Evolutionary conservation across 2,113 vertebrate species (phyloP), one percentile per base, ranked within the genome.

Genomic region (Sitta europaea): DNA sequence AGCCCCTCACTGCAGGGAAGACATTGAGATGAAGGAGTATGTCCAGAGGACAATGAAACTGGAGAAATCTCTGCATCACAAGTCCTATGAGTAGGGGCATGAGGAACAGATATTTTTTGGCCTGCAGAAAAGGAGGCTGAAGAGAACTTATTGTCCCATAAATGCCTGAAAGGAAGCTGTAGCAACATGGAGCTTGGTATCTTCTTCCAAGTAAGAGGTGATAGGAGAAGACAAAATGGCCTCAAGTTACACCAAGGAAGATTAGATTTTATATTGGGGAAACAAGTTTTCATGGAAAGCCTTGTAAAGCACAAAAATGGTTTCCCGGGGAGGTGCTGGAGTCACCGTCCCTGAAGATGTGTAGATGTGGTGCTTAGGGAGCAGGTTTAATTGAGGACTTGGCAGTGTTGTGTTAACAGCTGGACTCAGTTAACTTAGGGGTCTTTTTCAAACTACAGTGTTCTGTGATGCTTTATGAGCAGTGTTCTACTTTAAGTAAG

Each of bases 291-390:
- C 16, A n/a, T 10, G 3, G 4, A 36, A 70, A 45, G 6, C 8
- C 4, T 40, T 23, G 10, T 35, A 6, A 58, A 43, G 16, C 11
- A 13, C 65, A 45, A 12, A 57, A 63, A 4, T 48, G 4, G 12
- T 24, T 82, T 70, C 11, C 19, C 29, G 40, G 15, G 12, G 29
- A 50, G 28, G 29, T 23, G 20, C 10, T 28, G 10, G 8, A 28
- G 11, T 53, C 14, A 40, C 36, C 5, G 3, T 76, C 4, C 21
- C 15, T 53, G 14, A 11, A n/a, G 10, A 63, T 0, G 1, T 5
- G 3, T 16, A 54, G 10, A 36, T 5, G 1, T 29, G 19, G 5
- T 15, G 6, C 16, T 29, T 36, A 48, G 12, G 29, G 50, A 29
- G 21, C 18, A 51, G 21, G 1, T 38, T 85, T 68, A 51, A 22